phyloP scores from a whole-genome alignment of 2,113 vertebrate genomes.

The Herpailurus yagouaroundi region DNA sequence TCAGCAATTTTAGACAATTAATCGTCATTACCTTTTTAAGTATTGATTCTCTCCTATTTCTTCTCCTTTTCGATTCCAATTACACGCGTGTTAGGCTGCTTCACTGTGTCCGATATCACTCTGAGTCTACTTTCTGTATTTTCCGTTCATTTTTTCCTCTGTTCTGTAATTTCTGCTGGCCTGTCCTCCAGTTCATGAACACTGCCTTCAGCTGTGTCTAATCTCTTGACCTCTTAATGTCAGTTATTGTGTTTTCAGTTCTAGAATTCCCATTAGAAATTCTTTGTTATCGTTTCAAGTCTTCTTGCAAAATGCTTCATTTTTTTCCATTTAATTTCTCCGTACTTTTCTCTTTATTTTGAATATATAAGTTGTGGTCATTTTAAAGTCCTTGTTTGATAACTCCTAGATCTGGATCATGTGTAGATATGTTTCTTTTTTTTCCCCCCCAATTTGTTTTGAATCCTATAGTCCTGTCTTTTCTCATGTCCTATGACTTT shows the following conservation, averaged over 20 bases:
- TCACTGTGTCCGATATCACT: background rate
- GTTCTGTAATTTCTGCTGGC: background rate
- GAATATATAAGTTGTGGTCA: background rate
- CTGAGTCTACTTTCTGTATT: background rate
- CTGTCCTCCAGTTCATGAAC: background rate
- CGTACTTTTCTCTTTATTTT: background rate
- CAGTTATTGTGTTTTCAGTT: background rate
- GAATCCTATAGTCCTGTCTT: background rate
- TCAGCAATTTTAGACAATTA: background rate
- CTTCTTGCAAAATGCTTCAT: background rate
- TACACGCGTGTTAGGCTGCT: accelerated
- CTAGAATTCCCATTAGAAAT: background rate
- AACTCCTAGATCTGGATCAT: background rate
- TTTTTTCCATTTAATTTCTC: background rate
- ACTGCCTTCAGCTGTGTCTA: background rate
- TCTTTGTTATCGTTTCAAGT: background rate
- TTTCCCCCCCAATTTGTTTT: background rate
- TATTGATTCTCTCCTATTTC: background rate
- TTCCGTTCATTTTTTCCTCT: background rate
- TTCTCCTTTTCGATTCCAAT: background rate
- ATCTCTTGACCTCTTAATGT: background rate
- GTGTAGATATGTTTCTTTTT: background rate
- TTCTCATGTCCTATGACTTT: background rate
- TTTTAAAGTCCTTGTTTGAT: background rate
- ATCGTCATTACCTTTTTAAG: background rate